A percentile compares a stretch with the other conserved stretches of the same genome.
Conservation (phyloP, 2,888 invertebrate species). For the Callyntrura sp. region DNA sequence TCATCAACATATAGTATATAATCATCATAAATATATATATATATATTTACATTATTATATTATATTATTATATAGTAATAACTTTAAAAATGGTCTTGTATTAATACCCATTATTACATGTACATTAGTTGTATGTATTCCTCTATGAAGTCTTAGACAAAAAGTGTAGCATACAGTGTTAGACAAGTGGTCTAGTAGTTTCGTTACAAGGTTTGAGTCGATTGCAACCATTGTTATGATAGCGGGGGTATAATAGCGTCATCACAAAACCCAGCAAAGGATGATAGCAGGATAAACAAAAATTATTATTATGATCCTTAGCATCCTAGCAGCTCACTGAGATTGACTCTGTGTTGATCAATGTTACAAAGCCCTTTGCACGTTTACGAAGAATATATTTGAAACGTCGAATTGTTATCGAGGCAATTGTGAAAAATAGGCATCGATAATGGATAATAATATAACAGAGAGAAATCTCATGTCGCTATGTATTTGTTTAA, state of each 20-base stretch:
- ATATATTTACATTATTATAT: constrained; percentile 64
- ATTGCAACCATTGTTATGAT: not conserved
- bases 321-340: constrained; percentile 41
- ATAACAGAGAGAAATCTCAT: constrained; percentile 67
- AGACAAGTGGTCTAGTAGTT: not conserved
- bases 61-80: no score
- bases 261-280: no score
- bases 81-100: constrained; percentile 33
- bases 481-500: constrained; percentile 26
- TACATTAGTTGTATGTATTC: constrained; percentile 44
- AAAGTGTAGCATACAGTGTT: not conserved
- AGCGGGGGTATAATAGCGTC: not conserved
- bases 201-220: not conserved
- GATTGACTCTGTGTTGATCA: constrained; percentile 52
- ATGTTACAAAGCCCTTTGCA: no score
- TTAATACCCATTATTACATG: constrained; percentile 48
- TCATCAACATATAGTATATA: no score
- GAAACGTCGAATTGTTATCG: not conserved
- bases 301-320: no score
- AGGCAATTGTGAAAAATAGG: constrained; percentile 51
- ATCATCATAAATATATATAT: constrained; percentile 36
- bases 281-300: no score
- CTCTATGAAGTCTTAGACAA: constrained; percentile 7
- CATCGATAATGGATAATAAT: constrained; percentile 72
- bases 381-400: no score